Base-by-base conservation (phyloP, 2,113 vertebrate genomes). In the Osmerus mordax region DNA sequence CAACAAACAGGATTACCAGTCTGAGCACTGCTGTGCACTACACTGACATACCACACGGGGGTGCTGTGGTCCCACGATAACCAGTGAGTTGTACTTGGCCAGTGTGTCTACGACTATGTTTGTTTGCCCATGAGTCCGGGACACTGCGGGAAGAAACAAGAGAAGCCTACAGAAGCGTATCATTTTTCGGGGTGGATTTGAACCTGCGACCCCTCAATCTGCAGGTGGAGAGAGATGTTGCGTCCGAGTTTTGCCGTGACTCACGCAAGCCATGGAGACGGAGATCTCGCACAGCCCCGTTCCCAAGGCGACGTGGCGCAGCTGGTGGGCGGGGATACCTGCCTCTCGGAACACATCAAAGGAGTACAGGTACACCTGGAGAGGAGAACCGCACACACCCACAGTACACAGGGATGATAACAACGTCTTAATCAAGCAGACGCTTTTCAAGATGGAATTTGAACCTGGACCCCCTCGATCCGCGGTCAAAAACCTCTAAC, bases 361-460 rank as follows among this genome's bases (percentile, higher is more conserved):
- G 21, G 92, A 92, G 63, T 95, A 95, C 73, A 90, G 92, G 84
- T 94, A 95, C 65, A 96, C 91, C 93, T 95, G 82, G 1, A 78
- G 79, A 82, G 69, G 77, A 0, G 84, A 5, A 83, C 47, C 29
- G 47, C 16, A 18, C 23, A 69, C 47, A 47, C 51, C 28, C 12
- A 12, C 28, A 11, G 56, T 67, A 56, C 2, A 58, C 47, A 47
- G 36, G 36, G 6, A 41, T 41, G 36, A 9, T 9, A 41, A 41
- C 36, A 41, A 41, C 6, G 36, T 41, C 8, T 41, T 2, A 6
- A 8, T 41, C 4, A 41, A 41, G 7, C 36, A 41, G 36, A 41
- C 8, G 36, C 36, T 41, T 6, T 2, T 23, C 23, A 23, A 23
- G 23, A 23, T 2, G 23, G 23, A 41, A 41, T 41, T 41, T 41